These are phyloP conservation scores for Huso huso DNA, from an alignment of 2,797 vertebrate genomes.

Conservation along the genomic window DNA sequence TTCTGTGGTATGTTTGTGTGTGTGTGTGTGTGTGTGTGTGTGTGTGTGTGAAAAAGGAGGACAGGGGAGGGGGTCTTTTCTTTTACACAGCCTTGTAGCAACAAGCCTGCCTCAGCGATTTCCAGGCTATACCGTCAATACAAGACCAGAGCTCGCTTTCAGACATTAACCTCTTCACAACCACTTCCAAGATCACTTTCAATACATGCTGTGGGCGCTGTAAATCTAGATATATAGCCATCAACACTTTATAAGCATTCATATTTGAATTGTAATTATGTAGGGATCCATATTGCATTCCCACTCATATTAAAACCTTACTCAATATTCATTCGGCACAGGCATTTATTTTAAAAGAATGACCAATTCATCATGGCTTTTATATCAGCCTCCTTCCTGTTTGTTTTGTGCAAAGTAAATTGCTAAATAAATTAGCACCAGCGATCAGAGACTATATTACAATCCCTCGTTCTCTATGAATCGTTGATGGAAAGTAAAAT, in stretches of 20 bases:
- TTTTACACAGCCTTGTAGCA: constrained; percentile 26
- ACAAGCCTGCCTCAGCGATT: constrained; percentile 40
- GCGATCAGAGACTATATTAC: constrained; percentile 15
- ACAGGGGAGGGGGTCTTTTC: constrained; percentile 2
- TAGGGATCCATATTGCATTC: too few species aligned
- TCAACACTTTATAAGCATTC: too few species aligned
- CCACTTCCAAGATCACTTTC: neutral
- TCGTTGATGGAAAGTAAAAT: constrained; percentile 18
- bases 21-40: constrained; percentile 1
- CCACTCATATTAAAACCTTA: constrained; percentile 12
- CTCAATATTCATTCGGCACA: constrained; percentile 19
- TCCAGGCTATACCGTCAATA: constrained; percentile 24
- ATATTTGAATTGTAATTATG: too few species aligned
- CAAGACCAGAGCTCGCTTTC: constrained; percentile 15
- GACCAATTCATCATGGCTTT: constrained; percentile 5
- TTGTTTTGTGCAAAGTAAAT: constrained; percentile 15
- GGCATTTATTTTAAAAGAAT: constrained; percentile 7
- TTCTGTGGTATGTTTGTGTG: constrained; percentile 2
- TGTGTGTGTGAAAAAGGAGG: constrained; percentile 4
- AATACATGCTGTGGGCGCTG: too few species aligned
- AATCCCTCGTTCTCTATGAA: constrained; percentile 13
- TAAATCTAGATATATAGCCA: too few species aligned
- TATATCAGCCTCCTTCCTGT: constrained; percentile 12
- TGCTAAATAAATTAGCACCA: constrained; percentile 20
- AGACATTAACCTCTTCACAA: constrained; percentile 22